Base-by-base conservation (phyloP, 2,797 vertebrate genomes). In the Leptatherina wallacei region DNA sequence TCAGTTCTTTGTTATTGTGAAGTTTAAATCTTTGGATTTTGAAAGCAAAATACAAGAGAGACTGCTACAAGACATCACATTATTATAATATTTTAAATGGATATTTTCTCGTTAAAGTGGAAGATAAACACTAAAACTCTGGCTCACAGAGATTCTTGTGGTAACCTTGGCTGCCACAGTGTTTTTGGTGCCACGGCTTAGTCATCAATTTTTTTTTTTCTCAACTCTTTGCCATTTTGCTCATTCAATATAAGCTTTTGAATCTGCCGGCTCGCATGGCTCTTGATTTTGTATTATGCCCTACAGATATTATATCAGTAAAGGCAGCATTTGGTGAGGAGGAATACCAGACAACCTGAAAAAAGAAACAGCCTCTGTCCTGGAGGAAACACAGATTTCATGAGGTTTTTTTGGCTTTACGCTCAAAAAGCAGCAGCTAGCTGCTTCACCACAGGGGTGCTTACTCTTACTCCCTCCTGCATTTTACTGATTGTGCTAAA, bases 301-400 rank as follows among this genome's bases (percentile, higher is more conserved):
- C 61, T 52, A 72, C 73, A 62, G 78, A 79, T 75, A 63, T 75
- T 77, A 55, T 65, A 42, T 51, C 60, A 69, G 51, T 61, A 75
- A 83, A 84, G 40, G 20, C 14, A 58, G 61, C 27, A 38, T 75
- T 72, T 78, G 32, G 65, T 67, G 47, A 42, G 12, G 40, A 69
- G 22, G 30, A 59, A 71, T 47, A 20, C 20, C 40, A 67, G 29
- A 38, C 13, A 14, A 63, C 30, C 32, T 71, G 8, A 11, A 44
- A 24, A 65, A 27, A 54, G 49, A 75, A 68, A 75, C 14, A 0
- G 55, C 59, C 51, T 62, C 18, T 24, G 57, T 67, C 32, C 58
- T 52, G 49, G 38, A 69, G 36, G 44, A 82, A 77, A 77, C 27
- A 16, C 58, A 56, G 38, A 73, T 73, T 77, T 65, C 54, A 8